Evolutionary conservation across 2,888 invertebrate species (phyloP), one percentile per base, ranked within the genome.

Genomic region (Heteromurus nitidus): DNA sequence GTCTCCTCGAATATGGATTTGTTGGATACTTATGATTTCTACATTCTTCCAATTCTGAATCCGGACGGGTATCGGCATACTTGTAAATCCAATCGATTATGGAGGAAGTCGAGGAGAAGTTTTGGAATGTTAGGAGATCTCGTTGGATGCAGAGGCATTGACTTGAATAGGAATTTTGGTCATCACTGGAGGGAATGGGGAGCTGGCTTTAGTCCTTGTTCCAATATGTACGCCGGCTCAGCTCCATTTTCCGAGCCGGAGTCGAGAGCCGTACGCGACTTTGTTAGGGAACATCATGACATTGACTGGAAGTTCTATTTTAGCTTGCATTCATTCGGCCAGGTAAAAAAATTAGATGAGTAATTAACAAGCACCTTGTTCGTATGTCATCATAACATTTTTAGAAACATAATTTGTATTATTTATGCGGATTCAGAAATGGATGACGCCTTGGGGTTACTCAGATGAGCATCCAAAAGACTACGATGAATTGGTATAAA

Each of bases 381-480:
- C n/a, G 22, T 36, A 47, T 44, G 18, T 65, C 9, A 31, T 24
- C 26, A 22, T 28, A 7, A 26, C 3, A n/a, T 9, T 28, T 62
- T 9, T 18, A 65, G 16, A 42, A 20, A 3, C 22, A 42, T 30
- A 36, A 26, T 11, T 73, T 1, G n/a, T n/a, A n/a, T n/a, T n/a
- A n/a, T n/a, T n/a, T n/a, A n/a, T n/a, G n/a, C n/a, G n/a, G n/a
- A n/a, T n/a, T n/a, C 22, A 81, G 75, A 81, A 81, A 64, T 81
- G 81, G 81, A 70, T 81, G 74, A 81, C 74, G 5, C 81, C 81
- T 16, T 81, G 81, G 81, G 81, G 81, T 16, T 75, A 62, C 13
- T 74, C 74, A 0, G 42, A 30, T 28, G 75, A 62, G n/a, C 42
- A 24, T 20, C 81, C 81, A 13, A 16, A 55, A 5, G 81, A 81